These are phyloP conservation scores for Eremophila alpestris DNA, from an alignment of 2,797 vertebrate genomes.

Conservation along the genomic window DNA sequence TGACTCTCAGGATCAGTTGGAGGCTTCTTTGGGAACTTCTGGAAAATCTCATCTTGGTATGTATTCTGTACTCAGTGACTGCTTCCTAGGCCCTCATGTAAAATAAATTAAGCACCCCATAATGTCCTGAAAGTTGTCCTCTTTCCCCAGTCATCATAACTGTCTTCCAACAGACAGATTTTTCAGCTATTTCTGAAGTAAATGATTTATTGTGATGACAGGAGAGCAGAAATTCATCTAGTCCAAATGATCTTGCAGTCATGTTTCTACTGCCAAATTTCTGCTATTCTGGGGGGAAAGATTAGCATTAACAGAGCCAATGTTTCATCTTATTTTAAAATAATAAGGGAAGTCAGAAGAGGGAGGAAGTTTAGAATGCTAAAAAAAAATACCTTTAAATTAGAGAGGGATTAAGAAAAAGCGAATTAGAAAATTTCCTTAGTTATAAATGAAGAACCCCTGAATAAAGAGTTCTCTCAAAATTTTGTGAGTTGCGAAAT, in stretches of 20 bases:
- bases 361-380: neutral
- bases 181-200: neutral
- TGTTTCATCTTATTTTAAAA: neutral
- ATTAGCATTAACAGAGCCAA: neutral
- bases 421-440: neutral
- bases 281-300: neutral
- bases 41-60: neutral
- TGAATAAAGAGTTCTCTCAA: neutral
- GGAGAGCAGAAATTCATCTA: neutral
- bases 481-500: neutral
- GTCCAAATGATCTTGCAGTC: neutral
- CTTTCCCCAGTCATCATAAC: neutral
- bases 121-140: neutral
- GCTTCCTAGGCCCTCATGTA: neutral
- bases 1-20: neutral
- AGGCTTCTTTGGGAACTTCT: neutral
- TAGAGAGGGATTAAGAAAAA: neutral
- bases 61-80: neutral
- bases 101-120: neutral
- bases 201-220: neutral
- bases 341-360: neutral
- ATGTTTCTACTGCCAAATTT: neutral
- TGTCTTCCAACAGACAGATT: neutral
- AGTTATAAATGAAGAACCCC: neutral
- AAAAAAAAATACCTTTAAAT: neutral